Evolutionary conservation across 2,888 invertebrate species (phyloP).

Genomic region (Acleris literana): DNA sequence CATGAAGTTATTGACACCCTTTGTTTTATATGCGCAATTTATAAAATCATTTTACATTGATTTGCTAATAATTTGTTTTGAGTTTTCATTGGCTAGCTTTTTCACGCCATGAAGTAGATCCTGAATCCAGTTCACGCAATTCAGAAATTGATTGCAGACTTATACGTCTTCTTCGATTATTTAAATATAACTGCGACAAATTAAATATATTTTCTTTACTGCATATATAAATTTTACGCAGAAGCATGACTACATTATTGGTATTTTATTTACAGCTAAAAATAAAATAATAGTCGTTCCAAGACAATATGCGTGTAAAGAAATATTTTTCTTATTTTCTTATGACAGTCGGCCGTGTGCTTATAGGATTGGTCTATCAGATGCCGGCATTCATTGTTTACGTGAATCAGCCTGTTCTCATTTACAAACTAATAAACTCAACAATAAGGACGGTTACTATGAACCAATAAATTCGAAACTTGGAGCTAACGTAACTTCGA

Average conservation of each 20-base stretch:
- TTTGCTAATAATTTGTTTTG: background rate
- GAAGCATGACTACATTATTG: no score
- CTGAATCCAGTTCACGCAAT: no score
- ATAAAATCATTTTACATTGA: background rate
- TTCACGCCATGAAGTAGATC: no score
- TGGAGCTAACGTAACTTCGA: no score
- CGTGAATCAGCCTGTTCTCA: slow-evolving; percentile 18
- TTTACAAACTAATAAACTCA: slow-evolving; percentile 4
- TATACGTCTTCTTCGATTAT: no score
- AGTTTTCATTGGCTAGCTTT: no score
- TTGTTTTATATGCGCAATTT: slow-evolving; percentile 38
- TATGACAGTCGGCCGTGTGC: slow-evolving; percentile 29
- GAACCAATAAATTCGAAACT: no score
- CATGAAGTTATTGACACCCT: slow-evolving; percentile 25
- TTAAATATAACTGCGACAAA: no score
- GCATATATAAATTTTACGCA: no score
- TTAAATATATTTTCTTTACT: no score
- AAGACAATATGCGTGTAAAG: slow-evolving; percentile 12
- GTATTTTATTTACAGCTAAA: background rate
- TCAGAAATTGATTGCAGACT: no score
- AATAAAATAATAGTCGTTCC: background rate
- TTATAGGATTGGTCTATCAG: slow-evolving; percentile 23
- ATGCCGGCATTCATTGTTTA: slow-evolving; percentile 30
- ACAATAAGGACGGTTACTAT: no score
- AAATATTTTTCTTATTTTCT: background rate